Base-by-base conservation (phyloP, 2,113 vertebrate species). In the Lepidothrix coronata region DNA sequence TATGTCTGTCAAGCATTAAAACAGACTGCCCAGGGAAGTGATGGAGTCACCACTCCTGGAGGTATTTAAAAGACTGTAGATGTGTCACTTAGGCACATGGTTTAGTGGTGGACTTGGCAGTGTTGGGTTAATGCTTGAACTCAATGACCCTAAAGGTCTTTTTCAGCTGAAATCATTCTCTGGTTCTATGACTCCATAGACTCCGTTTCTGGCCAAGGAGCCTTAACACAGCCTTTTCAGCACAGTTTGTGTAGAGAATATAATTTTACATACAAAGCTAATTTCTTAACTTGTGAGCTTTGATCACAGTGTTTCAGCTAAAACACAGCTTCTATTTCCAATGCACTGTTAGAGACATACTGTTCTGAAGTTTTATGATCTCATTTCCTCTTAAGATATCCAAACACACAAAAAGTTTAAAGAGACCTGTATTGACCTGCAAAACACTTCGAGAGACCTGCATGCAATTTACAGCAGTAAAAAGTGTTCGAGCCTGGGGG, bases 401-500 rank as follows among this genome's bases (percentile, higher is more conserved):
- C 0, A 1, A 76, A 76, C 18, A 5, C 6, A 57, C 30, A 13
- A 35, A 75, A 37, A 14, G 8, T 46, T 65, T 54, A 27, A 44
- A 39, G 20, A 58, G 8, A 23, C 11, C 1, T 15, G 33, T 35
- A n/a, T 35, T 27, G 33, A 54, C 17, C 37, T 54, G 28, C 28
- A 48, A 27, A 51, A 57, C 6, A 30, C 4, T 25, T 9, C 6
- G 4, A 19, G 27, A 48, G 28, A 33, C 8, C 22, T 62, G 35
- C 6, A 16, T 2, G 8, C 24, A 27, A 21, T 48, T 61, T 24
- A 14, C 0, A 58, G 44, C 12, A 16, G 2, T 6, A 21, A 24
- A 18, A 27, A 31, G 17, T 20, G 25, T 24, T 28, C 9, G 41
- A 54, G n/a, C 0, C 0, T 2, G 8, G 2, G 3, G 14, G 8